These are phyloP conservation scores for Flexamia atlantica DNA, from an alignment of 2,888 invertebrate genomes.

Conservation along the genomic window DNA sequence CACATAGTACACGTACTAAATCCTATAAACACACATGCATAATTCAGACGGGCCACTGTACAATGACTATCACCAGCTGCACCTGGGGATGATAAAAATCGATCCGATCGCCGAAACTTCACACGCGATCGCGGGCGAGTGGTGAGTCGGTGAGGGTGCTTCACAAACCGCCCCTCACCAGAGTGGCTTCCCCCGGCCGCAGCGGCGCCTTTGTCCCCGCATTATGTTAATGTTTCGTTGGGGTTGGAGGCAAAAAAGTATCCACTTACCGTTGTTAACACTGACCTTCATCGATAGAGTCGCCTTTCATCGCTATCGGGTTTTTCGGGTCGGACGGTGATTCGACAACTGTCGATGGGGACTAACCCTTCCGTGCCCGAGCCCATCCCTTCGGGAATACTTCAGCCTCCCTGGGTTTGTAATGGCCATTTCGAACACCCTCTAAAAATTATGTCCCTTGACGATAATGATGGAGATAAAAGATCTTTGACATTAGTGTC, in stretches of 20 bases:
- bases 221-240: background rate
- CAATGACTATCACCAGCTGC: background rate
- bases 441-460: no score
- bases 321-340: background rate
- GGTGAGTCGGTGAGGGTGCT: background rate
- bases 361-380: background rate
- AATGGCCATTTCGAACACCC: no score
- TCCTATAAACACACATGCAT: no score
- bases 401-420: no score
- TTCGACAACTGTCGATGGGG: background rate
- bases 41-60: no score
- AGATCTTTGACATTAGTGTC: no score
- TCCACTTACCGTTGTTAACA: constrained; percentile 2
- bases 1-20: no score
- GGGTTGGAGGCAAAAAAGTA: background rate
- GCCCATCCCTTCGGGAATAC: no score
- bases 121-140: no score
- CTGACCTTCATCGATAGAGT: background rate
- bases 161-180: constrained; percentile 4
- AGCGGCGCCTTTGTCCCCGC: constrained; percentile 17
- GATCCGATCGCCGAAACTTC: background rate
- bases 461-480: no score
- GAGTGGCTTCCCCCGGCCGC: background rate
- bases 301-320: constrained; percentile 10
- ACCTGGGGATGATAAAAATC: background rate